phyloP scores from a whole-genome alignment of 1,140 invertebrate genomes.

The Drosophila mojavensis region DNA sequence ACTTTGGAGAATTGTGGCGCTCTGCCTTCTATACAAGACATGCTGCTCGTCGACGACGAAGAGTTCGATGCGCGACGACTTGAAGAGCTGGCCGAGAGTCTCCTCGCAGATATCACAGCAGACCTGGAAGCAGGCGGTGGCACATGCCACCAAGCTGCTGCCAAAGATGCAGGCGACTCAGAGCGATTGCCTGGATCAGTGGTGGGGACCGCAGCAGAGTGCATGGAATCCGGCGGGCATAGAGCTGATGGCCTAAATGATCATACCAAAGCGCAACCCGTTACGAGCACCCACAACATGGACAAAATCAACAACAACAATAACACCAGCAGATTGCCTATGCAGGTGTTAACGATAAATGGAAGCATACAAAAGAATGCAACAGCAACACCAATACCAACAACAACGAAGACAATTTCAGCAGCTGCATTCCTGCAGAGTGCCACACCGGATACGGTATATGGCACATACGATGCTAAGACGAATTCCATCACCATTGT shows the following conservation, averaged over 20 bases:
- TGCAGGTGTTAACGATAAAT: slow-evolving; percentile 84
- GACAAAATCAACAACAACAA: neutral
- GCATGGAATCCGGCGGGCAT: slow-evolving; percentile 91
- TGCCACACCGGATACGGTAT: slow-evolving; percentile 86
- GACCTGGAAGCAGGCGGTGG: slow-evolving; percentile 88
- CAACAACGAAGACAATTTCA: slow-evolving; percentile 64
- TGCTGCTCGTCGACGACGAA: slow-evolving; percentile 88
- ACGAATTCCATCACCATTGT: slow-evolving; percentile 90
- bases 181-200: slow-evolving; percentile 85
- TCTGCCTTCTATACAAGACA: slow-evolving; percentile 92
- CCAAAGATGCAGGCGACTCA: slow-evolving; percentile 80
- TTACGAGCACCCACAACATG: slow-evolving; percentile 22
- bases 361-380: slow-evolving; percentile 80
- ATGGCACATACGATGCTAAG: slow-evolving; percentile 89
- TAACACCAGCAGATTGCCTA: slow-evolving; percentile 26
- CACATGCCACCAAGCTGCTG: slow-evolving; percentile 83
- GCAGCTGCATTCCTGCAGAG: slow-evolving; percentile 56
- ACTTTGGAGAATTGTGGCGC: slow-evolving; percentile 88
- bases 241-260: slow-evolving; percentile 80
- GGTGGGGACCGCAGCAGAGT: slow-evolving; percentile 92
- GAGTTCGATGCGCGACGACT: slow-evolving; percentile 88
- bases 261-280: slow-evolving; percentile 10
- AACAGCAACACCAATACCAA: slow-evolving; percentile 32
- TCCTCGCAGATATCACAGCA: slow-evolving; percentile 91
- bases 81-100: slow-evolving; percentile 91